These are phyloP conservation scores for Anguilla anguilla DNA, from an alignment of 2,797 vertebrate genomes.

Conservation along the genomic window DNA sequence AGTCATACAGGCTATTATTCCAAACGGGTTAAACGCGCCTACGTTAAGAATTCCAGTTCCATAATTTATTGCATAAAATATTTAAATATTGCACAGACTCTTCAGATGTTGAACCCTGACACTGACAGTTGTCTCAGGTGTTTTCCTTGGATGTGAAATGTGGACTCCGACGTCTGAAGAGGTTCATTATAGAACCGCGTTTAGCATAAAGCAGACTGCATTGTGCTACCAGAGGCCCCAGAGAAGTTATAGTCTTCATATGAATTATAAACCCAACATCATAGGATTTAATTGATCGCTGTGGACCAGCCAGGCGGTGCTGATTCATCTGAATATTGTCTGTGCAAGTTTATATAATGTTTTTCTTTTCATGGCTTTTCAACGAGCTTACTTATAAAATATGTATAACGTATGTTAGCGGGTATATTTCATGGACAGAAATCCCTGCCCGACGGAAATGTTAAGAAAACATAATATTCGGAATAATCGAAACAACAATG, in stretches of 20 bases:
- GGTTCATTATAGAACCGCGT: neutral
- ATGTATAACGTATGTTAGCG: neutral
- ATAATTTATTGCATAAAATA: neutral
- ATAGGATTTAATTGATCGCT: neutral
- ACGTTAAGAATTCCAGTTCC: neutral
- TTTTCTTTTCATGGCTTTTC: neutral
- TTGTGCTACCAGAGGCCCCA: neutral
- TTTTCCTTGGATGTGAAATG: neutral
- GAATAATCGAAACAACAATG: neutral
- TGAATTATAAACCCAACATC: neutral
- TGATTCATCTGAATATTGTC: neutral
- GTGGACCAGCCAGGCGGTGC: neutral
- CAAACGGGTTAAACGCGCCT: neutral
- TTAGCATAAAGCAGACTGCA: neutral
- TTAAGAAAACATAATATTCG: neutral
- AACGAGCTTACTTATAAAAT: neutral
- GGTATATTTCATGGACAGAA: neutral
- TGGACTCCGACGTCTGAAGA: neutral
- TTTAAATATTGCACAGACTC: neutral
- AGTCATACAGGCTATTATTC: neutral
- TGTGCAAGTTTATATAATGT: neutral
- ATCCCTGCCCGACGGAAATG: neutral
- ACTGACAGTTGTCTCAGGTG: neutral
- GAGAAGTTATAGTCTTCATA: slow-evolving; percentile 1
- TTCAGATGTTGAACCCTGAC: neutral